Percentiles rank a stretch among this genome's conserved stretches.
phyloP scores from a whole-genome alignment of 2,888 invertebrate species.

The Ophioninae sp. region DNA sequence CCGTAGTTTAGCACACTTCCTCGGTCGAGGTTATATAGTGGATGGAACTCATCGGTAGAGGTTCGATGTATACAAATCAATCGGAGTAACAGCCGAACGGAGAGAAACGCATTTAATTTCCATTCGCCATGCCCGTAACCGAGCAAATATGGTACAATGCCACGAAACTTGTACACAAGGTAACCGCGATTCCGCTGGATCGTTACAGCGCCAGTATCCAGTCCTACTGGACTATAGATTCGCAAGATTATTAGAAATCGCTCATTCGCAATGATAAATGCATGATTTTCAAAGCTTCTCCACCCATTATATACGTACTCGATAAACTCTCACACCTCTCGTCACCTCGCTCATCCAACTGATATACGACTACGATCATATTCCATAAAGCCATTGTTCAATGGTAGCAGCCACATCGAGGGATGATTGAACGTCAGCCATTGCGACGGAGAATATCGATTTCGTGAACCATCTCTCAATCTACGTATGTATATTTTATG shows the following conservation, averaged over 20 bases:
- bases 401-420: constrained; percentile 13
- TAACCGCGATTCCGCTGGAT: constrained; percentile 30
- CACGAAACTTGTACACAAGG: constrained; percentile 49
- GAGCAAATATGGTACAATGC: constrained; percentile 61
- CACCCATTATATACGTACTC: constrained; percentile 5
- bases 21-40: constrained; percentile 58
- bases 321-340: constrained; percentile 6
- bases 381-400: constrained; percentile 17
- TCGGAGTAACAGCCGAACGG: constrained; percentile 77
- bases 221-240: not conserved
- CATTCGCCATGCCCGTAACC: constrained; percentile 72
- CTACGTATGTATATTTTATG: not conserved
- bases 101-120: constrained; percentile 79
- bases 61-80: constrained; percentile 80
- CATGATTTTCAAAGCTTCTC: constrained; percentile 33
- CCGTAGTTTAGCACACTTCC: constrained; percentile 78
- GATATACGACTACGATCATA: constrained; percentile 19
- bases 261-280: constrained; percentile 40
- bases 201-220: not conserved
- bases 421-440: constrained; percentile 1
- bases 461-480: not conserved
- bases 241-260: not conserved
- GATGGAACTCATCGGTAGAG: constrained; percentile 68
- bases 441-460: constrained; percentile 8
- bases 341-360: constrained; percentile 24